phyloP scores from a whole-genome alignment of 2,113 vertebrate species.

The Podarcis raffonei region DNA sequence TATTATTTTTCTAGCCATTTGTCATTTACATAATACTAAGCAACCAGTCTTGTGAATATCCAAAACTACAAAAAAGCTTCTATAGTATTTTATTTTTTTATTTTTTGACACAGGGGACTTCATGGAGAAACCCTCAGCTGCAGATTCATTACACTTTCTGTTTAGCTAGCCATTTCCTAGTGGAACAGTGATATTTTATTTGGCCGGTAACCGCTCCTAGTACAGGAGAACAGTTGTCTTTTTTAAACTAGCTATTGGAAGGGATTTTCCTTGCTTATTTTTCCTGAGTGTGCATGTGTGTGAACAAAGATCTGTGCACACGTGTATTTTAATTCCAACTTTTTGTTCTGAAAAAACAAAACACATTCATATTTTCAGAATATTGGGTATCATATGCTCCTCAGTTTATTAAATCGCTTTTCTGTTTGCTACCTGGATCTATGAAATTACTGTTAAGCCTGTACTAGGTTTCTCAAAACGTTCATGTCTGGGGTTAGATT shows the following conservation, averaged over 20 bases:
- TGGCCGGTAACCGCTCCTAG: conserved; percentile 79
- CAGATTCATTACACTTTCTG: conserved; percentile 86
- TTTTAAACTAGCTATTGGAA: conserved; percentile 75
- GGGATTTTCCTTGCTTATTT: conserved; percentile 87
- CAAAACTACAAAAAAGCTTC: conserved; percentile 84
- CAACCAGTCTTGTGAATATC: conserved; percentile 82
- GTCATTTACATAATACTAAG: conserved; percentile 83
- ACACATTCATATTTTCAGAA: conserved; percentile 24
- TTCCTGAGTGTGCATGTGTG: conserved; percentile 69
- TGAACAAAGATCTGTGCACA: conserved; percentile 45
- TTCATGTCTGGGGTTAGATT: neutral
- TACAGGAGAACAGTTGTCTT: conserved; percentile 91
- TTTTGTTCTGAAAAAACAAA: conserved; percentile 43
- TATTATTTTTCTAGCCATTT: conserved; percentile 73
- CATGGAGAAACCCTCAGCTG: conserved; percentile 81
- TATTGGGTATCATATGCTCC: neutral
- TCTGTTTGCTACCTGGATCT: neutral
- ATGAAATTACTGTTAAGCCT: neutral
- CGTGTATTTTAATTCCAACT: conserved; percentile 61
- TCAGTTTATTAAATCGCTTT: neutral
- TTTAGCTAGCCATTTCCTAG: conserved; percentile 89
- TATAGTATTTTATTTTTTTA: conserved; percentile 73
- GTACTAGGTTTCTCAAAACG: neutral
- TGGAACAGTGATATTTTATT: conserved; percentile 89
- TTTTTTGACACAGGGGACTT: conserved; percentile 79